Evolutionary conservation across 2,113 vertebrate species (phyloP).

Genomic region (Phocoena sinus): DNA sequence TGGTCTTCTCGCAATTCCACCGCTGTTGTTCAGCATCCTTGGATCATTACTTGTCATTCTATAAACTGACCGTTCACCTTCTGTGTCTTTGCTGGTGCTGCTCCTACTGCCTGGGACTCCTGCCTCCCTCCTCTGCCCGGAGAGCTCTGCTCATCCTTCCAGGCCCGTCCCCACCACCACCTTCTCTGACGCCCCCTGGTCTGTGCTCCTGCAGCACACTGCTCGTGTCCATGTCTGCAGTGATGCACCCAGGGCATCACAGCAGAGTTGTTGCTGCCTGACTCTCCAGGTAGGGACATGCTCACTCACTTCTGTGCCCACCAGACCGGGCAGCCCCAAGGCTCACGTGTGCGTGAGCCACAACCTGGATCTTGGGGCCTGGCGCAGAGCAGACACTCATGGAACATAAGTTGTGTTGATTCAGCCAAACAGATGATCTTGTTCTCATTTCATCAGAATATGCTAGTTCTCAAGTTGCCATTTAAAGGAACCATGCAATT

Average conservation of each 20-base stretch:
- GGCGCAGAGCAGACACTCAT: neutral
- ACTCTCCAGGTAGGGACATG: neutral
- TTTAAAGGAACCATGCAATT: neutral
- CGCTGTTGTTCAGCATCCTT: neutral
- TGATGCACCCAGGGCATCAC: neutral
- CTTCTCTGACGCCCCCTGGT: accelerated
- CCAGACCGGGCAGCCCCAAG: neutral
- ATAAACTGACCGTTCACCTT: accelerated
- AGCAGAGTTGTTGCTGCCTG: neutral
- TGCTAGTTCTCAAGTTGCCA: neutral
- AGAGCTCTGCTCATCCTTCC: neutral
- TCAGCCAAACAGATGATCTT: too few relatives aligned
- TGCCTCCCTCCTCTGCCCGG: neutral
- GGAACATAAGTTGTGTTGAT: neutral
- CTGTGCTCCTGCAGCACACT: accelerated
- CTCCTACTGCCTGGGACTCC: neutral
- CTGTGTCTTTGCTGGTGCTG: neutral
- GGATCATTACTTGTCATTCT: neutral
- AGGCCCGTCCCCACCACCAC: accelerated
- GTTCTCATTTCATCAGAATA: neutral
- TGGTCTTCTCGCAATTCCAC: neutral
- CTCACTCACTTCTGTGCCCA: neutral
- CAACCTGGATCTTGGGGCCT: neutral
- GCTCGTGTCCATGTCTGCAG: accelerated
- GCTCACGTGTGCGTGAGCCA: accelerated